Conservation (phyloP, 1,140 invertebrate species). For the Aphelenchoides fujianensis region DNA sequence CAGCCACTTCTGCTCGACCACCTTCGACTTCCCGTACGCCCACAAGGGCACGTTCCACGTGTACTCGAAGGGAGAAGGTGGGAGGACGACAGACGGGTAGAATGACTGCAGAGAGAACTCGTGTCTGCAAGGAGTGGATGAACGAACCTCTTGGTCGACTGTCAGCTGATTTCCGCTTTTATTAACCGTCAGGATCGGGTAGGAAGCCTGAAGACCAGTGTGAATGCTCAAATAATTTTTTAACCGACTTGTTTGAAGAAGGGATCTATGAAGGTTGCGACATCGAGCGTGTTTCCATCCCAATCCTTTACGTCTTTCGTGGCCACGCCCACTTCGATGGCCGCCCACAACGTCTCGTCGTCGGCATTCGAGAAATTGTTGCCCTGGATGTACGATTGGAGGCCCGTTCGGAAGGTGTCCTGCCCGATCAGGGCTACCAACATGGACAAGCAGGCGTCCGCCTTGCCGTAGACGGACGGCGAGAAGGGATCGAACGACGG, state of each 20-base stretch:
- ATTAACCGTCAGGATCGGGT: background rate
- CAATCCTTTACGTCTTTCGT: conserved; percentile 29
- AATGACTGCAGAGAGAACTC: too few species aligned
- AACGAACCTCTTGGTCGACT: background rate
- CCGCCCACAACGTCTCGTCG: conserved; percentile 23
- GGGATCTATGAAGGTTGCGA: conserved; percentile 24
- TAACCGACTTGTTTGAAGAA: conserved; percentile 24
- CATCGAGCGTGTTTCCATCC: conserved; percentile 27
- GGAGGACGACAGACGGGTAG: background rate
- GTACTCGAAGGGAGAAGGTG: conserved; percentile 2
- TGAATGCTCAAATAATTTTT: too few species aligned
- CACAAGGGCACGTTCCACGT: background rate
- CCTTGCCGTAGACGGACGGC: conserved; percentile 28
- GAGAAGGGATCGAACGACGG: background rate
- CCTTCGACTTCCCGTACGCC: background rate
- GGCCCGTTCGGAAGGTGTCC: conserved; percentile 23
- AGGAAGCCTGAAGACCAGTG: background rate
- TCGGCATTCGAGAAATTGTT: conserved; percentile 17
- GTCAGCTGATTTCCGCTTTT: background rate
- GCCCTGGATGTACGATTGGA: conserved; percentile 18
- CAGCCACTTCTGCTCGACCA: background rate
- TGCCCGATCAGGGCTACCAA: conserved; percentile 26
- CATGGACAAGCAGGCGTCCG: conserved; percentile 13
- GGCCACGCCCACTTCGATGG: conserved; percentile 13
- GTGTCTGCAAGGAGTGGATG: too few species aligned